Base-by-base conservation (phyloP, 2,113 vertebrate species). In the Irena cyanogastra region DNA sequence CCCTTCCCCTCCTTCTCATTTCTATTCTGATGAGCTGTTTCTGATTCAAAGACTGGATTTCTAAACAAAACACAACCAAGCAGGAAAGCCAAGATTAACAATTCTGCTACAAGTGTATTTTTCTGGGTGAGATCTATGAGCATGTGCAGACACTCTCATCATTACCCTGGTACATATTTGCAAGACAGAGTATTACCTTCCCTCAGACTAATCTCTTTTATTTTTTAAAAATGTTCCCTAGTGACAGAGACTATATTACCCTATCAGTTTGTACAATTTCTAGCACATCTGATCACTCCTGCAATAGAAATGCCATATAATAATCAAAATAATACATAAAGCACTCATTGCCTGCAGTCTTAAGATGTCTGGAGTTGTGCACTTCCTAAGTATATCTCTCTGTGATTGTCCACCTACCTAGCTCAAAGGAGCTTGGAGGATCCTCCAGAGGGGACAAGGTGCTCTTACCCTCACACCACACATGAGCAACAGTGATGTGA, bases 141-240 rank as follows among this genome's bases (percentile, higher is more conserved):
- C 3, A 5, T 23, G 28, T 52, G 37, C 31, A 60, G 69, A 63
- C 80, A 63, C 50, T 83, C 45, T 75, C 60, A 64, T 69, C n/a
- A 35, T 81, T 89, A 45, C 16, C 33, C 81, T 57, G 33, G 45
- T 59, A 49, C 16, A 13, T 22, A 28, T 72, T 86, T 80, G 37
- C 77, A 76, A 80, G 68, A 76, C 33, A 61, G n/a, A 61, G 23
- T 57, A 66, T 59, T 72, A 49, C 42, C 64, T 93, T 88, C 19
- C 19, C 27, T 13, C 20, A 59, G 86, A 54, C 13, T 91, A 35
- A 44, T 31, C 60, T 89, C 41, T 59, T 90, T 83, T 72, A 50
- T 64, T 86, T 94, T 92, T 89, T 84, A 66, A 47, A 94, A 93
- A 71, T 78, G 52, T 84, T 50, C 65, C 74, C 74, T 60, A 33